A percentile compares a stretch with the other conserved stretches of the same genome.
Conservation (phyloP, 2,888 invertebrate genomes). For the Platycheirus rosarum region DNA sequence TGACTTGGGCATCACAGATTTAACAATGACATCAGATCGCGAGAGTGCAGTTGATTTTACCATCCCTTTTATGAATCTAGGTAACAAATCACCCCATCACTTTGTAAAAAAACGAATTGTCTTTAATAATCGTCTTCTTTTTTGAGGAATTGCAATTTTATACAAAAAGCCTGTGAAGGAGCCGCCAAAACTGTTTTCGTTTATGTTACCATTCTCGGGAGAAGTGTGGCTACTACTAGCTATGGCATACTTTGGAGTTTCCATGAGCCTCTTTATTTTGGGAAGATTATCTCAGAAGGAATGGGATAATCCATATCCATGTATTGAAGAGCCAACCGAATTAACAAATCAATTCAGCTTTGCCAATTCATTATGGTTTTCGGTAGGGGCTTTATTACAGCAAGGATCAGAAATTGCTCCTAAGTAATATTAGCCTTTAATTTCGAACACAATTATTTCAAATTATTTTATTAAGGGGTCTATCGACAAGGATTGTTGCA, state of each 20-base stretch:
- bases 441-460: background rate
- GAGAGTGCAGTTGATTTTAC: conserved; percentile 96
- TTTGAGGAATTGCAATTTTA: conserved; percentile 91
- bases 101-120: no score
- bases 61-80: conserved; percentile 96
- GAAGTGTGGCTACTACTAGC: conserved; percentile 94
- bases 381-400: conserved; percentile 91
- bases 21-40: conserved; percentile 93
- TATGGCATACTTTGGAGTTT: conserved; percentile 91
- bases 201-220: conserved; percentile 93
- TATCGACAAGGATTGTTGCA: conserved; percentile 93
- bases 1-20: conserved; percentile 95
- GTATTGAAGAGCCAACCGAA: conserved; percentile 91
- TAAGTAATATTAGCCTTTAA: conserved; percentile 84
- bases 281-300: conserved; percentile 93
- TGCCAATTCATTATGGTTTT: conserved; percentile 94
- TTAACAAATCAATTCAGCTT: conserved; percentile 93
- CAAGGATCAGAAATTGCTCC: conserved; percentile 95
- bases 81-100: no score
- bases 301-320: conserved; percentile 94
- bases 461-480: conserved; percentile 85
- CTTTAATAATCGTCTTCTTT: no score
- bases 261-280: conserved; percentile 89
- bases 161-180: conserved; percentile 93
- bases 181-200: conserved; percentile 94